Evolutionary conservation across 53 echinoderm and acorn worm genomes (phyloP).

Genomic region (Stichopus horrens): DNA sequence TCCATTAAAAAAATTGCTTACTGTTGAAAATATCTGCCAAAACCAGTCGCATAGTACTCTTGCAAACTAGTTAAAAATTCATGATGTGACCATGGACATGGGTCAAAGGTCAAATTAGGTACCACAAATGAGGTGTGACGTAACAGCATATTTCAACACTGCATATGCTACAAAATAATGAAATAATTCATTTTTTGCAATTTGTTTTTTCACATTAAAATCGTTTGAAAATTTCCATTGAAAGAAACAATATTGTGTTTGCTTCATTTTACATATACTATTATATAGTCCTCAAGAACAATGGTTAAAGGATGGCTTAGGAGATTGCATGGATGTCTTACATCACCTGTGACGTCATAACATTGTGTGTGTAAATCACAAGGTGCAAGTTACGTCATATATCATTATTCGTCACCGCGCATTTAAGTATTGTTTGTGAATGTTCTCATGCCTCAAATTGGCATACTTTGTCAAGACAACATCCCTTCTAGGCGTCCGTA

Average conservation of each 20-base stretch:
- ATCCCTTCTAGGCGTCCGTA: conserved; percentile 11
- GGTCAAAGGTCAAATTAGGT: conserved; percentile 5
- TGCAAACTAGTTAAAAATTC: neutral
- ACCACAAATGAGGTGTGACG: conserved; percentile 14
- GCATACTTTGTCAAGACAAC: neutral
- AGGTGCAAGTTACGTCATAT: no score
- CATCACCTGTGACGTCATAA: no score
- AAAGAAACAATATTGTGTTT: neutral
- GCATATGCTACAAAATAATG: neutral
- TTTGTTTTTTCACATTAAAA: neutral
- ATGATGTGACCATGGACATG: neutral
- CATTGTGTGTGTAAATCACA: no score
- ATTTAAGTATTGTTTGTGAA: neutral
- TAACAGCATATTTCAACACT: neutral
- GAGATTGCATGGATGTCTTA: no score
- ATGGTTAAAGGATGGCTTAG: no score
- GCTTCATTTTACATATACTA: no score
- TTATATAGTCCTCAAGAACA: no score
- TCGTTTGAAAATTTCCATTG: neutral
- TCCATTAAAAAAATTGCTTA: neutral
- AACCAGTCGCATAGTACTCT: neutral
- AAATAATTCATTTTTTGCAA: neutral
- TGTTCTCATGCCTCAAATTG: neutral
- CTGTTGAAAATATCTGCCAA: neutral
- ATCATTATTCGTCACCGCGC: neutral